Conservation (phyloP, 2,113 vertebrate genomes). For the Nyctibius bracteatus region DNA sequence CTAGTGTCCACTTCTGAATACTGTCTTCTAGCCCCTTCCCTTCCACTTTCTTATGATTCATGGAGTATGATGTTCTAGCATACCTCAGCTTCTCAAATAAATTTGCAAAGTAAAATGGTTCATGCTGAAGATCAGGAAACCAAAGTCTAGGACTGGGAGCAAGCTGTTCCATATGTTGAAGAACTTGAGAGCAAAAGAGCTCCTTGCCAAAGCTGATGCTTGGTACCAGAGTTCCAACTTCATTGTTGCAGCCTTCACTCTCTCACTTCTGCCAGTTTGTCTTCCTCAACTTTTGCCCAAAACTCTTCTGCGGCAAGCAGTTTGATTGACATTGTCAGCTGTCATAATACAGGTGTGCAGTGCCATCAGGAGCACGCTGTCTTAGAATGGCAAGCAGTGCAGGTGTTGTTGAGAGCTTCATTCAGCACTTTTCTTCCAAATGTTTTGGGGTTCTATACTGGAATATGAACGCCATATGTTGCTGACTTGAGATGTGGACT, state of each 20-base stretch:
- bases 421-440: neutral
- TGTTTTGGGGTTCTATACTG: neutral
- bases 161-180: neutral
- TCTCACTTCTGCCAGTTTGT: neutral
- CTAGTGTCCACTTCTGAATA: neutral
- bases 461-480: neutral
- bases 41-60: neutral
- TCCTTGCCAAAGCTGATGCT: neutral
- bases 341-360: neutral
- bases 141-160: neutral
- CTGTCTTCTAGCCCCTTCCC: neutral
- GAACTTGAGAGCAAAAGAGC: neutral
- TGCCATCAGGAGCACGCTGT: neutral
- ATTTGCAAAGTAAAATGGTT: neutral
- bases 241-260: neutral
- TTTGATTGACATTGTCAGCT: neutral
- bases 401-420: neutral
- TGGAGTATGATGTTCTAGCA: neutral
- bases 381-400: neutral
- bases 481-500: neutral
- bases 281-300: neutral
- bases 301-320: neutral
- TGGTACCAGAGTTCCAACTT: neutral
- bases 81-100: neutral
- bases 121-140: neutral